Evolutionary conservation across 2,888 invertebrate genomes (phyloP).

Genomic region (Ichneumon xanthorius): DNA sequence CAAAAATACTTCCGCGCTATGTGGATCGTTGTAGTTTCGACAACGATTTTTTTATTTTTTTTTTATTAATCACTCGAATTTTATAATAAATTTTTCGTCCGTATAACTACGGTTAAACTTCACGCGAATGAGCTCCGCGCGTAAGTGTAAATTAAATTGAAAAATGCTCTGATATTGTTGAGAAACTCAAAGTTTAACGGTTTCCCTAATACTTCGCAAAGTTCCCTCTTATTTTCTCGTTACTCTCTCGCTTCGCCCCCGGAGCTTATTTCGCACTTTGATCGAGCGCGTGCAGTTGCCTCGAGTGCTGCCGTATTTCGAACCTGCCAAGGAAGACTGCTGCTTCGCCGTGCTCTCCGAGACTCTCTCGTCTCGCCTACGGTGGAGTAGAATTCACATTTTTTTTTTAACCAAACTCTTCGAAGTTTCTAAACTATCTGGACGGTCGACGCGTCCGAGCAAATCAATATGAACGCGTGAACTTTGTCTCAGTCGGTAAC

Average conservation of each 20-base stretch:
- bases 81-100: neutral
- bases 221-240: constrained; percentile 18
- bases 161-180: constrained; percentile 43
- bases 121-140: neutral
- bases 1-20: no score
- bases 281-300: constrained; percentile 34
- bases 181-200: constrained; percentile 32
- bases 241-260: constrained; percentile 8
- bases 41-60: neutral
- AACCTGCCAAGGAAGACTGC: constrained; percentile 36
- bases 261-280: constrained; percentile 46
- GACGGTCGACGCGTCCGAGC: neutral
- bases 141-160: constrained; percentile 22
- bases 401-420: neutral
- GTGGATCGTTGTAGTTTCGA: neutral
- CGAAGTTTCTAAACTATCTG: neutral
- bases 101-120: neutral
- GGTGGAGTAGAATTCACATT: constrained; percentile 13
- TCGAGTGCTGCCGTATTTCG: constrained; percentile 18
- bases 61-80: neutral
- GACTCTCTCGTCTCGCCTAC: neutral
- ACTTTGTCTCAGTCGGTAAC: neutral
- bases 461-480: neutral
- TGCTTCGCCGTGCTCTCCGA: constrained; percentile 4
- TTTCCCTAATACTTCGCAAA: constrained; percentile 15